Conservation (phyloP, 2,888 invertebrate species). For the Mayetiola destructor region DNA sequence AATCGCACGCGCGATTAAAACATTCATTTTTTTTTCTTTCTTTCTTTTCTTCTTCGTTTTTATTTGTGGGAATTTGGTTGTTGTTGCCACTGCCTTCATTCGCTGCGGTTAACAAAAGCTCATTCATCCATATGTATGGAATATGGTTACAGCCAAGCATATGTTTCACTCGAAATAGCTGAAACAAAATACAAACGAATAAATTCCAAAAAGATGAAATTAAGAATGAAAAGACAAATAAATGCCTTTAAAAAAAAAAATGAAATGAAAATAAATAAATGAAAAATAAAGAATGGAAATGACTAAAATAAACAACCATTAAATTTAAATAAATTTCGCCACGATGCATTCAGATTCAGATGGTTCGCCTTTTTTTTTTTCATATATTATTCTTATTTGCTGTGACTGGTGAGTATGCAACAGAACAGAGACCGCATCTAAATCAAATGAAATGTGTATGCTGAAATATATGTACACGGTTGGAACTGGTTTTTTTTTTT, state of each 20-base stretch:
- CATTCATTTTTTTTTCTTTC: not conserved
- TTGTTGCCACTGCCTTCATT: not conserved
- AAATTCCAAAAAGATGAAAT: no score
- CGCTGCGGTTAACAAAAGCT: conserved; percentile 5
- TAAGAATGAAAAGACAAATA: no score
- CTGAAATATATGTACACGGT: no score
- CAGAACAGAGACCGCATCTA: not conserved
- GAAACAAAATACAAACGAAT: no score
- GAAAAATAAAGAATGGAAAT: not conserved
- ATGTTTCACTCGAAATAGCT: not conserved
- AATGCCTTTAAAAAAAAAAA: no score
- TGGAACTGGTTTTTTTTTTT: not conserved
- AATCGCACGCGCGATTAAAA: not conserved
- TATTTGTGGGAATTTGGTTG: not conserved
- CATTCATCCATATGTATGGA: conserved; percentile 4
- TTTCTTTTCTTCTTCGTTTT: not conserved
- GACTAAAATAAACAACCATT: conserved; percentile 12
- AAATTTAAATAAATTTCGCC: conserved; percentile 14
- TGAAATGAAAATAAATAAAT: conserved; percentile 7
- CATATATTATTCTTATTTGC: not conserved
- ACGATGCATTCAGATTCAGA: no score
- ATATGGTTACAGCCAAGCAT: no score
- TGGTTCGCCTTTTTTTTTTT: no score
- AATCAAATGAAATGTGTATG: conserved; percentile 5
- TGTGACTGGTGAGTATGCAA: not conserved